phyloP scores from a whole-genome alignment of 1,140 invertebrate species.

The Ceratoteleas bidentatus region DNA sequence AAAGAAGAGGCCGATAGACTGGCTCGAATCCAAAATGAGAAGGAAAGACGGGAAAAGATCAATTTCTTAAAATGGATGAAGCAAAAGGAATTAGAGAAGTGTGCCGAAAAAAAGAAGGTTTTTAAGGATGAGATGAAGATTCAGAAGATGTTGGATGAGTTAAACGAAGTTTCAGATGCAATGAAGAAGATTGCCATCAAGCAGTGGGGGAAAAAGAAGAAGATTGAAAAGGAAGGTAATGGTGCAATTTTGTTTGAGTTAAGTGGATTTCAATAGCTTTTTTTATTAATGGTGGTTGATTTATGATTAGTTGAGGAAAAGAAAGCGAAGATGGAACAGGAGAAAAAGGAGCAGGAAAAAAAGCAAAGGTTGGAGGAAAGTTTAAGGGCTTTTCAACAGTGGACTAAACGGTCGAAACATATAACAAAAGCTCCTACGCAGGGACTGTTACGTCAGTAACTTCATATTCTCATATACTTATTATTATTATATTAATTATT shows the following conservation, averaged over 20 bases:
- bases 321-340: too few species aligned
- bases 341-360: too few species aligned
- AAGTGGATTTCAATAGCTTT: background rate
- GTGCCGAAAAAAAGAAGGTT: conserved; percentile 38
- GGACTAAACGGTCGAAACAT: too few species aligned
- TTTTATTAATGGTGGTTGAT: too few species aligned
- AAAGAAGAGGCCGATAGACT: conserved; percentile 60
- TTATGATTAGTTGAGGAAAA: too few species aligned
- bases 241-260: too few species aligned
- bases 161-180: conserved; percentile 64
- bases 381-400: too few species aligned
- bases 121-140: conserved; percentile 69
- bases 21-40: conserved; percentile 62
- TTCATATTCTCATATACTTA: too few species aligned
- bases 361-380: too few species aligned
- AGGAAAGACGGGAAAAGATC: conserved; percentile 48
- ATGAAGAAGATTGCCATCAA: conserved; percentile 67
- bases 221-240: conserved; percentile 54
- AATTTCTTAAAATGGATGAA: conserved; percentile 72
- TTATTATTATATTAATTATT: too few species aligned
- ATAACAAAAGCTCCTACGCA: too few species aligned
- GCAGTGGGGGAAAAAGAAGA: conserved; percentile 74
- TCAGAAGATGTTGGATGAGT: conserved; percentile 63
- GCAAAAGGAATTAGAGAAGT: conserved; percentile 68
- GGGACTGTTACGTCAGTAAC: too few species aligned